These are phyloP conservation scores for Drosophila lacteicornis DNA, from an alignment of 1,140 invertebrate genomes.

Conservation along the genomic window DNA sequence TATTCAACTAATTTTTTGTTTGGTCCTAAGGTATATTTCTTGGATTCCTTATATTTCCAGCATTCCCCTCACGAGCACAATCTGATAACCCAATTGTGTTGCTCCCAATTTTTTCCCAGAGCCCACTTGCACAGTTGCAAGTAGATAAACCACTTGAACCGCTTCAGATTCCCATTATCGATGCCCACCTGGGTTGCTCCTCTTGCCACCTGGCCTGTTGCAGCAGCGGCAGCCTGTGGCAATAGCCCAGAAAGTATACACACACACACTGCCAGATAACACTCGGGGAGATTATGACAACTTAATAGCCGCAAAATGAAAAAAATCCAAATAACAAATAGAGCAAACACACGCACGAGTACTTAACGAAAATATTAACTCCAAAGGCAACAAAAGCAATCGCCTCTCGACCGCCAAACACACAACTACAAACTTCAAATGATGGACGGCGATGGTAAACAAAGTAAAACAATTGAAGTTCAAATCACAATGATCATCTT, in stretches of 20 bases:
- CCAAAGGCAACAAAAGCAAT: constrained; percentile 53
- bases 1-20: not conserved
- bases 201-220: constrained; percentile 50
- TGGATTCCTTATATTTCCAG: not conserved
- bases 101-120: constrained; percentile 31
- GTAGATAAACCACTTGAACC: constrained; percentile 49
- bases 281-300: constrained; percentile 75
- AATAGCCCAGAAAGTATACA: constrained; percentile 12
- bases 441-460: constrained; percentile 74
- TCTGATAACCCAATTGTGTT: constrained; percentile 36
- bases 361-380: constrained; percentile 58
- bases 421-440: constrained; percentile 52
- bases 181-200: constrained; percentile 51
- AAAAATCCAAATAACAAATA: constrained; percentile 66
- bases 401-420: constrained; percentile 54
- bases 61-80: not conserved
- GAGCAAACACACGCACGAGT: constrained; percentile 67
- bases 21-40: not conserved
- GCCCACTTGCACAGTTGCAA: constrained; percentile 8
- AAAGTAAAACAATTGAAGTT: constrained; percentile 78
- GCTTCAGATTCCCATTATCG: constrained; percentile 47
- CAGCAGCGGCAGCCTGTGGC: constrained; percentile 17
- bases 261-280: constrained; percentile 10
- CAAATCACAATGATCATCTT: constrained; percentile 63
- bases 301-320: constrained; percentile 76